Conservation (phyloP, 1,140 invertebrate species). For the Diabrotica virgifera region DNA sequence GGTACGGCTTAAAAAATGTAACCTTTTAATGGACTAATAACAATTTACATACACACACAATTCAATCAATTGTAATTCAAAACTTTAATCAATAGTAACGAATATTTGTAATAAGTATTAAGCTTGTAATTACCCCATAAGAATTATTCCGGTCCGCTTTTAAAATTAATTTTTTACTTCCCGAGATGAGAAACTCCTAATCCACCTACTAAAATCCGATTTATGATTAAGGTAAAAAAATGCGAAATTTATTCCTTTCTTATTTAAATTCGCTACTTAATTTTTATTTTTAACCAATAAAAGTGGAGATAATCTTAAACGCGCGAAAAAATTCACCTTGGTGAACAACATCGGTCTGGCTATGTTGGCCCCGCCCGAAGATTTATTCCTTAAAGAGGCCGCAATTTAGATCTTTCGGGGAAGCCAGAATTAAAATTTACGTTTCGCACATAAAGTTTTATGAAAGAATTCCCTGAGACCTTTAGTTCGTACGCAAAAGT, state of each 20-base stretch:
- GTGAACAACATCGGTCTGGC: background rate
- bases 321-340: slow-evolving; percentile 1
- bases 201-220: no score
- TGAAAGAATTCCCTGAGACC: slow-evolving; percentile 6
- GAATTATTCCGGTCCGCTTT: no score
- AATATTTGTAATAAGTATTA: no score
- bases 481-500: slow-evolving; percentile 24
- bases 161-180: no score
- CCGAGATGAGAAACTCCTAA: no score
- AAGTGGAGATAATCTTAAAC: background rate
- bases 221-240: no score
- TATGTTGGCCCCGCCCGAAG: background rate
- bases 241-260: background rate
- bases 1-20: no score
- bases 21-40: no score
- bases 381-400: slow-evolving; percentile 2
- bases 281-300: slow-evolving; percentile 1
- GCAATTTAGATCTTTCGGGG: slow-evolving; percentile 1
- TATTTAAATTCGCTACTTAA: background rate
- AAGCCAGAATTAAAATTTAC: slow-evolving; percentile 3
- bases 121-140: no score
- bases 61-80: no score
- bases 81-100: no score
- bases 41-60: no score
- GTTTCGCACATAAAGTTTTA: slow-evolving; percentile 2